Base-by-base conservation (phyloP, 2,797 vertebrate species). In the Onychomys torridus region DNA sequence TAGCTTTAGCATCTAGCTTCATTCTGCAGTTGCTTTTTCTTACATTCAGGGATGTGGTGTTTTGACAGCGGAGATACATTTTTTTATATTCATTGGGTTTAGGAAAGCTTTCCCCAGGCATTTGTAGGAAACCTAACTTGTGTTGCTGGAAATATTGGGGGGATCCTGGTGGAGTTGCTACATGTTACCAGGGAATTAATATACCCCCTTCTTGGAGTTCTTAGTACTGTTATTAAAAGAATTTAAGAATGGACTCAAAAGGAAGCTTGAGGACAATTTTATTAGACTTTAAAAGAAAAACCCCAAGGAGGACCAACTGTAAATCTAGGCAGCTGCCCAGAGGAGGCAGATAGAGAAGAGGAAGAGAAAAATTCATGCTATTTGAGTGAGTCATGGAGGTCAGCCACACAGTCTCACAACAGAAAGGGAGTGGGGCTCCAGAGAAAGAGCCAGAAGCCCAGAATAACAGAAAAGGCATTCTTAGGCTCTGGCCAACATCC, bases 21-120 rank as follows among this genome's bases (percentile, higher is more conserved):
- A 0, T 84, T 95, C 17, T 93, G 37, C 25, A 94, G 89, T 86
- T 96, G 86, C 19, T 88, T 27, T 92, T 87, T 76, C 37, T 43
- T n/a, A 83, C 34, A 87, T 91, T 69, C 34, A 91, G 63, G 69
- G 63, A 61, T 91, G 40, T 79, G 55, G 43, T 90, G 25, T 77
- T 93, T 94, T 93, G 71, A 69, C 78, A 76, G 82, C 25, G 88
- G 49, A 73, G 16, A 32, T 52, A 55, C 37, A 32, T 88, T 2
- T 40, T 86, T 86, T 87, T 73, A 21, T 73, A 32, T 75, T 88
- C 16, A 37, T 2, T 55, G 40, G 23, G 49, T 57, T 37, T 87
- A 87, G 85, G 67, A 87, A 87, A 29, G 23, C 49, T 55, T 71
- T 87, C 49, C 12, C 49, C n/a, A 71, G 52, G n/a, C n/a, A 40